Evolutionary conservation across 2,797 vertebrate genomes (phyloP).

Genomic region (Helostoma temminkii): DNA sequence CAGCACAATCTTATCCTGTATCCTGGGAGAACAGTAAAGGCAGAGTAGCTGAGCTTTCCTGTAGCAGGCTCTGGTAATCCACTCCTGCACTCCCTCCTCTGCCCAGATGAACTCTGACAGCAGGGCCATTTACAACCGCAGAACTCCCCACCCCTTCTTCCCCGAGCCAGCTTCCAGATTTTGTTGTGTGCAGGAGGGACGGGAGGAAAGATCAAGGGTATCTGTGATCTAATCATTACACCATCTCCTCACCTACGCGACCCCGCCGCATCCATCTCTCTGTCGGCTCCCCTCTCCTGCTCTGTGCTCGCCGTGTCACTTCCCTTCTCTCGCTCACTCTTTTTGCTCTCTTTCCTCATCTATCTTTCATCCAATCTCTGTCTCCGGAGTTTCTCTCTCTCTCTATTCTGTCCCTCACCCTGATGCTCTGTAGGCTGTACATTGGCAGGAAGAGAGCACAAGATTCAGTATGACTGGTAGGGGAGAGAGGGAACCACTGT

Average conservation of each 20-base stretch:
- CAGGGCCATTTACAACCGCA: conserved; percentile 63
- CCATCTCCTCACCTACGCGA: conserved; percentile 77
- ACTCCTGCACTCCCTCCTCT: conserved; percentile 63
- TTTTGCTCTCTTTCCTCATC: conserved; percentile 54
- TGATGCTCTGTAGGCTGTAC: conserved; percentile 44
- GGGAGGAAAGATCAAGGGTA: conserved; percentile 76
- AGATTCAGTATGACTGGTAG: conserved; percentile 21
- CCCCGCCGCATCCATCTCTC: conserved; percentile 77
- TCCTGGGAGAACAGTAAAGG: conserved; percentile 34
- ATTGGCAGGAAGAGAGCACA: conserved; percentile 32
- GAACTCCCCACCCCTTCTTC: conserved; percentile 32
- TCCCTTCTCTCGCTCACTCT: conserved; percentile 25
- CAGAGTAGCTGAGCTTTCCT: conserved; percentile 37
- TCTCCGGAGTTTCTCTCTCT: conserved; percentile 52
- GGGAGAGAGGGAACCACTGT: background rate
- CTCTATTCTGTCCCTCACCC: conserved; percentile 54
- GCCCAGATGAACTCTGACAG: conserved; percentile 73
- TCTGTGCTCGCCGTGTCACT: conserved; percentile 61
- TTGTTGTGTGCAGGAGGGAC: conserved; percentile 44
- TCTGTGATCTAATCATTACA: conserved; percentile 85
- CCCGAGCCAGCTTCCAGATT: conserved; percentile 40
- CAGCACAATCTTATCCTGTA: background rate
- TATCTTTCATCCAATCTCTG: conserved; percentile 70
- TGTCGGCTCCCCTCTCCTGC: conserved; percentile 63
- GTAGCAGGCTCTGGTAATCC: conserved; percentile 63